These are phyloP conservation scores for Burhinus bistriatus DNA, from an alignment of 2,113 vertebrate genomes.

Conservation along the genomic window DNA sequence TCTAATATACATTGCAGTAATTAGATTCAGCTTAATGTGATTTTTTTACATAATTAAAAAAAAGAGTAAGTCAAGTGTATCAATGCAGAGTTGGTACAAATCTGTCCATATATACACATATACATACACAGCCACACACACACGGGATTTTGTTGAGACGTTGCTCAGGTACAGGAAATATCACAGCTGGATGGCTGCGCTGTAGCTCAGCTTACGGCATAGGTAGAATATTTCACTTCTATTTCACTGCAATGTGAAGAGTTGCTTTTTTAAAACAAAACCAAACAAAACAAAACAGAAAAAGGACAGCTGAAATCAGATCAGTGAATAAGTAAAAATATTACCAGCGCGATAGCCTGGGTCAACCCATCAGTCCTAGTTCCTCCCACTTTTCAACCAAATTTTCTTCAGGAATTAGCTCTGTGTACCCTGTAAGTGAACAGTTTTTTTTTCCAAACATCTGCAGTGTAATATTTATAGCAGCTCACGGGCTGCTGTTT, in stretches of 20 bases:
- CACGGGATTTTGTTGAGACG: constrained; percentile 12
- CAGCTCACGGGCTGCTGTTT: not conserved
- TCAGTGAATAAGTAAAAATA: not conserved
- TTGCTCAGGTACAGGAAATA: constrained; percentile 51
- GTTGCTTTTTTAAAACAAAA: too few relatives aligned
- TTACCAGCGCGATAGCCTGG: not conserved
- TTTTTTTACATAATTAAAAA: constrained; percentile 88
- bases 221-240: not conserved
- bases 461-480: not conserved
- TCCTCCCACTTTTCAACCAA: not conserved
- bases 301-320: not conserved
- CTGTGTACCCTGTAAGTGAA: not conserved
- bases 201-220: not conserved
- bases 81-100: constrained; percentile 80
- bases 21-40: constrained; percentile 90
- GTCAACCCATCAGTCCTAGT: not conserved
- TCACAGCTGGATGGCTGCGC: not conserved
- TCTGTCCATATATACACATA: constrained; percentile 70
- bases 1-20: constrained; percentile 92
- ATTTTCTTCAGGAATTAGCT: not conserved
- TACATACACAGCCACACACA: constrained; percentile 51
- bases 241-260: not conserved
- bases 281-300: not conserved
- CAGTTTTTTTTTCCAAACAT: not conserved
- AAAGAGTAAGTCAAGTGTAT: constrained; percentile 81